Percentiles rank a stretch among this genome's conserved stretches.
Conservation (phyloP, 2,113 vertebrate genomes). For the Poecilia latipinna region DNA sequence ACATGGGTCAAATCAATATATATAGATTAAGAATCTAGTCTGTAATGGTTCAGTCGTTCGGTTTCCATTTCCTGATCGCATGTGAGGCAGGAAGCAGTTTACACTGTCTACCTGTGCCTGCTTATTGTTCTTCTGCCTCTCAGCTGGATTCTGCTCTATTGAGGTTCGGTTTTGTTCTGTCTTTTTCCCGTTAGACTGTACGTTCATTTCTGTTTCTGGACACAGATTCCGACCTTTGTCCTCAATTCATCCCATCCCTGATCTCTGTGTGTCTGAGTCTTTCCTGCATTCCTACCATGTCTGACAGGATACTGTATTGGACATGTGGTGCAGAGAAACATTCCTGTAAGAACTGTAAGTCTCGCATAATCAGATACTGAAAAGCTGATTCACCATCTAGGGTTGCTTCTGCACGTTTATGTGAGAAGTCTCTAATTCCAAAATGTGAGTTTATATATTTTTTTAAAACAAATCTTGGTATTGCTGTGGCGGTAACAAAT, state of each 20-base stretch:
- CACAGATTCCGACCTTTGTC: not conserved
- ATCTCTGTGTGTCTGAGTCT: not conserved
- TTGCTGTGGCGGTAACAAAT: too few relatives aligned
- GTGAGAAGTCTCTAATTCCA: not conserved
- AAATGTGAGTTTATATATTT: too few relatives aligned
- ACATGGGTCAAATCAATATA: constrained; percentile 17
- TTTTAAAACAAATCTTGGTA: not conserved
- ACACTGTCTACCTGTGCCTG: too few relatives aligned
- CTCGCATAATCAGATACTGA: not conserved
- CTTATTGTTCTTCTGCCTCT: too few relatives aligned
- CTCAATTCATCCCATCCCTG: not conserved
- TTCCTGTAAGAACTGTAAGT: not conserved
- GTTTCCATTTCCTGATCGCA: too few relatives aligned
- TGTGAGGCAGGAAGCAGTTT: too few relatives aligned
- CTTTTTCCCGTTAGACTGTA: not conserved
- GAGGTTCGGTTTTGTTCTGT: not conserved
- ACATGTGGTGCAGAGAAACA: not conserved
- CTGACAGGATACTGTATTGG: not conserved
- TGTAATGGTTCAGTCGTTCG: too few relatives aligned
- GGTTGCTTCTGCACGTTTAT: not conserved
- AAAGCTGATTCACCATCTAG: too few relatives aligned
- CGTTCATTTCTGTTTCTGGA: not conserved
- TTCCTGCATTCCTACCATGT: not conserved
- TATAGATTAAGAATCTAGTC: constrained; percentile 56
- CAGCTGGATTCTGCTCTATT: too few relatives aligned